Percentiles rank a stretch among this genome's conserved stretches.
These are phyloP conservation scores for Halictus rubicundus DNA, from an alignment of 1,140 invertebrate genomes.

Conservation along the genomic window DNA sequence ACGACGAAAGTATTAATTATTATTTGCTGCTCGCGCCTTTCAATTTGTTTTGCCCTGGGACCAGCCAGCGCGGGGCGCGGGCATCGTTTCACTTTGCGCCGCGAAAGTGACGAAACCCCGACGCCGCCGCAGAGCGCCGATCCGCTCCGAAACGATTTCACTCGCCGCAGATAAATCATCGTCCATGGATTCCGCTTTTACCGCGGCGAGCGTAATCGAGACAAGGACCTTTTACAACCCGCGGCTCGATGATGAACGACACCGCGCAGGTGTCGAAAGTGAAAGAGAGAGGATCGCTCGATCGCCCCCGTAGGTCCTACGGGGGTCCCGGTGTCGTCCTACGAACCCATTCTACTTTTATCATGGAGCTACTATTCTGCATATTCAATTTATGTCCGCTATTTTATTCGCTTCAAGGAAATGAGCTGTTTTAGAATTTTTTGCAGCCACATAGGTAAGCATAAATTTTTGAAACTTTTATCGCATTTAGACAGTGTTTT, in stretches of 20 bases:
- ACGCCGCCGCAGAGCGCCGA: slow-evolving; percentile 23
- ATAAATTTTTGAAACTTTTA: no score
- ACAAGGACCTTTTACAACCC: slow-evolving; percentile 24
- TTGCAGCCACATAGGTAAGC: no score
- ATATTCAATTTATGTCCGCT: no score
- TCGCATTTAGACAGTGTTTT: no score
- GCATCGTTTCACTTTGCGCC: slow-evolving; percentile 46
- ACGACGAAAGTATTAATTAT: slow-evolving; percentile 69
- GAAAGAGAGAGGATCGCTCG: slow-evolving; percentile 3
- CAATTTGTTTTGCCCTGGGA: slow-evolving; percentile 48
- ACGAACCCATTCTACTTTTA: not conserved
- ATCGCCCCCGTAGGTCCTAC: not conserved
- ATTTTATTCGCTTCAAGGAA: no score
- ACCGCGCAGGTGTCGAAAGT: slow-evolving; percentile 23
- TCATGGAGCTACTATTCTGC: no score
- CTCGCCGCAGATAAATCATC: slow-evolving; percentile 58
- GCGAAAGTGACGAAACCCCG: slow-evolving; percentile 55
- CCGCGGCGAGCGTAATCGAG: slow-evolving; percentile 17
- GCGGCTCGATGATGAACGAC: slow-evolving; percentile 26
- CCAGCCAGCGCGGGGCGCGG: slow-evolving; percentile 1
- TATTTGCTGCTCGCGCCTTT: slow-evolving; percentile 58
- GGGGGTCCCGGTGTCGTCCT: not conserved
- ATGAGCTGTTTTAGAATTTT: no score
- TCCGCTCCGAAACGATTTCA: slow-evolving; percentile 58
- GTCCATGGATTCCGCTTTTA: slow-evolving; percentile 53